Evolutionary conservation across 2,888 invertebrate genomes (phyloP).

Genomic region (Epistrophe grossulariae): DNA sequence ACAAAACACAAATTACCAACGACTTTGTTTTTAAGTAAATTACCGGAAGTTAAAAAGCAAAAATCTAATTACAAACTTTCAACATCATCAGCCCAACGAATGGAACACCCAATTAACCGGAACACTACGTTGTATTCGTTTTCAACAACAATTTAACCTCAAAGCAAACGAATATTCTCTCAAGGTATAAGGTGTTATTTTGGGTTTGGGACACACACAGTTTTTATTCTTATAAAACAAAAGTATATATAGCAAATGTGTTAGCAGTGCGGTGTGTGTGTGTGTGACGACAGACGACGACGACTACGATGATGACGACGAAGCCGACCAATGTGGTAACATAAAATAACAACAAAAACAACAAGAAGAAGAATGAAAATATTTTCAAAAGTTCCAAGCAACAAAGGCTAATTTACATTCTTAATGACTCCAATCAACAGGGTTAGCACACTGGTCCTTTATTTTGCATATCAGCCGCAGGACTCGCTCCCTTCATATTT

Average conservation of each 20-base stretch:
- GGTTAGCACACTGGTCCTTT: slow-evolving; percentile 71
- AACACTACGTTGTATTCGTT: slow-evolving; percentile 43
- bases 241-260: slow-evolving; percentile 27
- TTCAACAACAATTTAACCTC: slow-evolving; percentile 59
- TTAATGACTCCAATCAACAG: slow-evolving; percentile 75
- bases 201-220: not conserved
- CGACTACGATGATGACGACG: not conserved
- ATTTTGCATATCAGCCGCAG: slow-evolving; percentile 67
- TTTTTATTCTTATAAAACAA: slow-evolving; percentile 10
- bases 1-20: slow-evolving; percentile 61
- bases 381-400: slow-evolving; percentile 42
- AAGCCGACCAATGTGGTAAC: not conserved
- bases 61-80: slow-evolving; percentile 73
- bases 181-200: slow-evolving; percentile 23
- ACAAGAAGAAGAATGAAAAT: slow-evolving; percentile 46
- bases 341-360: not conserved
- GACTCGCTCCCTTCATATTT: slow-evolving; percentile 17
- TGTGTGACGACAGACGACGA: not conserved
- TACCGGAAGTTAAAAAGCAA: slow-evolving; percentile 69
- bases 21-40: slow-evolving; percentile 70
- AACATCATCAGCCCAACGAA: slow-evolving; percentile 49
- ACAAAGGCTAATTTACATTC: slow-evolving; percentile 75
- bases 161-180: slow-evolving; percentile 24
- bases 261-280: slow-evolving; percentile 3
- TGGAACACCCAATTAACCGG: slow-evolving; percentile 71